A percentile compares a stretch with the other conserved stretches of the same genome.
phyloP scores from a whole-genome alignment of 2,888 invertebrate genomes.

The Eubasilissa splendida region DNA sequence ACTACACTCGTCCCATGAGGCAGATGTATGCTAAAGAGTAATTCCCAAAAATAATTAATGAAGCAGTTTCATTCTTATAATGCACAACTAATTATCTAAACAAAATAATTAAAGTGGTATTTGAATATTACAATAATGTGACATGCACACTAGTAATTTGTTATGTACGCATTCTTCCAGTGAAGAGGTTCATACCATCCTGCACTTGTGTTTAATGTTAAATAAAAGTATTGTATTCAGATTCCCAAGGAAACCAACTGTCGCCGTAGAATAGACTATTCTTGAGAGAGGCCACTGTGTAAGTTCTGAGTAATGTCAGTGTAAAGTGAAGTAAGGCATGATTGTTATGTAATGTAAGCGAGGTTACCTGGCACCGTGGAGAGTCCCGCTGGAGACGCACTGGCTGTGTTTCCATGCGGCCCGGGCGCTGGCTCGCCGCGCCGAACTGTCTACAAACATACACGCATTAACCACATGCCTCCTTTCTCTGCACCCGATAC shows the following conservation, averaged over 20 bases:
- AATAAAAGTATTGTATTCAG: background rate
- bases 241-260: too few species aligned
- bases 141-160: slow-evolving; percentile 5
- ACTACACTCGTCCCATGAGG: too few species aligned
- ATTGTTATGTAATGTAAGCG: slow-evolving; percentile 23
- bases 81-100: too few species aligned
- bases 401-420: slow-evolving; percentile 90
- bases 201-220: slow-evolving; percentile 8
- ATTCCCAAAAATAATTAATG: too few species aligned
- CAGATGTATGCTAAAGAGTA: too few species aligned
- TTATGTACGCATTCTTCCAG: slow-evolving; percentile 10
- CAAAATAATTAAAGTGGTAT: background rate
- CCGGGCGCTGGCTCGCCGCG: slow-evolving; percentile 87
- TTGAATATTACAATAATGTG: slow-evolving; percentile 4
- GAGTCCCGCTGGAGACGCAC: slow-evolving; percentile 83
- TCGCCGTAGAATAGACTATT: too few species aligned
- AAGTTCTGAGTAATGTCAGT: background rate
- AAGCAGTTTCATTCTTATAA: too few species aligned
- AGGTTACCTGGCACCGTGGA: slow-evolving; percentile 65
- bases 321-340: background rate
- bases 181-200: slow-evolving; percentile 3
- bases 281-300: background rate
- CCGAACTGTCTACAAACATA: slow-evolving; percentile 90
- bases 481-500: slow-evolving; percentile 11
- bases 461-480: slow-evolving; percentile 73